These are phyloP conservation scores for Globicephala melas DNA, from an alignment of 2,113 vertebrate genomes.

Conservation along the genomic window DNA sequence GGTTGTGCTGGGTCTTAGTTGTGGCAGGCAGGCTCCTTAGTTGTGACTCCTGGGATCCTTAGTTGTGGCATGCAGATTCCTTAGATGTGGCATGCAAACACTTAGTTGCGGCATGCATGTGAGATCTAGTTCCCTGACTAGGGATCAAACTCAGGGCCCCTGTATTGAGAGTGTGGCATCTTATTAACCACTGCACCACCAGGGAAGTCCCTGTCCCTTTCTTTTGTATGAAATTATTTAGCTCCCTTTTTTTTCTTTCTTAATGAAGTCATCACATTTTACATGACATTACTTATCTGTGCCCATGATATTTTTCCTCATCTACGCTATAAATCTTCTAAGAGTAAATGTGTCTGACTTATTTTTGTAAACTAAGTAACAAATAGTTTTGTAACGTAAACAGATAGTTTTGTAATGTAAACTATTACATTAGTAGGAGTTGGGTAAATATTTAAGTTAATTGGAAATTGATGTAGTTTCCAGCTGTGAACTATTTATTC, in stretches of 20 bases:
- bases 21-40: too few relatives aligned
- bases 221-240: background rate
- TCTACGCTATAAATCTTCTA: background rate
- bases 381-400: too few relatives aligned
- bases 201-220: background rate
- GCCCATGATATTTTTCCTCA: background rate
- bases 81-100: too few relatives aligned
- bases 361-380: background rate
- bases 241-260: background rate
- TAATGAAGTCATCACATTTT: background rate
- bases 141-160: too few relatives aligned
- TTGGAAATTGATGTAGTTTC: background rate
- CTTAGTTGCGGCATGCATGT: too few relatives aligned
- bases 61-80: too few relatives aligned
- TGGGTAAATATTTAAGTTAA: conserved; percentile 22
- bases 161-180: too few relatives aligned
- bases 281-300: background rate
- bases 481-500: background rate
- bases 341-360: background rate
- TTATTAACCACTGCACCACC: too few relatives aligned
- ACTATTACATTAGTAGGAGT: background rate
- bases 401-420: background rate
- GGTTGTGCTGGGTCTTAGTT: too few relatives aligned
- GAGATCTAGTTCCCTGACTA: too few relatives aligned
- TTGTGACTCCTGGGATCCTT: too few relatives aligned